These are phyloP conservation scores for Lasioglossum villosulum DNA, from an alignment of 2,888 invertebrate species.

Conservation along the genomic window DNA sequence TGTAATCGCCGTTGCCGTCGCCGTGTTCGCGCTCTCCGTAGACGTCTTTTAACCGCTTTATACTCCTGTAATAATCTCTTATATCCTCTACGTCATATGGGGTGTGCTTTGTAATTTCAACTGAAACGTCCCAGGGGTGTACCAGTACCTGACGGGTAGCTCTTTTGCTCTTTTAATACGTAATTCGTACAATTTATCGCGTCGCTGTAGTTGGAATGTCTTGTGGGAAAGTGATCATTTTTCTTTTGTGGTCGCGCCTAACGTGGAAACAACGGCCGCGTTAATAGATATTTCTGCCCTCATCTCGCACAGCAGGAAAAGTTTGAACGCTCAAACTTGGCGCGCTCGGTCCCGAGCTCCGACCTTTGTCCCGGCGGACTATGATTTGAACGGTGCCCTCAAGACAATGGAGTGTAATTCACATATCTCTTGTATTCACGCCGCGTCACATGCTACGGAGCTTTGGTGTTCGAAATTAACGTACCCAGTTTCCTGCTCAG, in stretches of 20 bases:
- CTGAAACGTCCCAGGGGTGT: not conserved
- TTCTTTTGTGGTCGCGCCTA: not conserved
- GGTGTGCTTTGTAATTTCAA: not conserved
- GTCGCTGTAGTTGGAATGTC: not conserved
- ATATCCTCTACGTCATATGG: not conserved
- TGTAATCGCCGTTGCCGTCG: not conserved
- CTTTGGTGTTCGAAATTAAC: constrained; percentile 58
- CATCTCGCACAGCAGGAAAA: constrained; percentile 15
- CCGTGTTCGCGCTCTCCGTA: too few relatives aligned
- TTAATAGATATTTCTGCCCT: constrained; percentile 12
- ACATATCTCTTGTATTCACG: constrained; percentile 65
- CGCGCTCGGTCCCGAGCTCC: not conserved
- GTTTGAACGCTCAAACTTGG: constrained; percentile 30
- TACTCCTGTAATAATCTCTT: not conserved
- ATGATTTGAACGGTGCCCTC: constrained; percentile 51
- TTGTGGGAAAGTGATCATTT: not conserved
- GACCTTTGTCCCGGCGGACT: constrained; percentile 26
- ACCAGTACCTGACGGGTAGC: not conserved
- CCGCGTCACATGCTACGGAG: constrained; percentile 53
- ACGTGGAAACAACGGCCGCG: not conserved
- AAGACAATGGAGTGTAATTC: constrained; percentile 64
- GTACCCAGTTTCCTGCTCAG: constrained; percentile 54
- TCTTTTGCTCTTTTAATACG: not conserved
- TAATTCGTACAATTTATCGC: not conserved
- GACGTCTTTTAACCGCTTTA: not conserved